Conservation (phyloP, 2,888 invertebrate genomes). For the Disparrhopalites patrizii region DNA sequence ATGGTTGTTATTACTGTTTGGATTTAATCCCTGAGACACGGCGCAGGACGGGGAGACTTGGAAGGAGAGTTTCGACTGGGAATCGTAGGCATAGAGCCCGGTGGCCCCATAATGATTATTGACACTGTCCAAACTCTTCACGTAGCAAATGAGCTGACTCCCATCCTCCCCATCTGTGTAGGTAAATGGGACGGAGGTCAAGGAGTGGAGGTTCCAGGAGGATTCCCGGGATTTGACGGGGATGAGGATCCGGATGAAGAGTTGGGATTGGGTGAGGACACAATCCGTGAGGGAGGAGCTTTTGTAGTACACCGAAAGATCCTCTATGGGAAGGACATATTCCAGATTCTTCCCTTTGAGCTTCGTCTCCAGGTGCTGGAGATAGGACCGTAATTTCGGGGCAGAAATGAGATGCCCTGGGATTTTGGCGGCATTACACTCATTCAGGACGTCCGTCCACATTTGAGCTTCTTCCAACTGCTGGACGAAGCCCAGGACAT, state of each 20-base stretch:
- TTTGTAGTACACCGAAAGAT: conserved; percentile 8
- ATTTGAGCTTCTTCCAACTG: conserved; percentile 3
- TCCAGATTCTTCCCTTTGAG: neutral
- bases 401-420: conserved; percentile 1
- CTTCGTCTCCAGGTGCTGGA: neutral
- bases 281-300: neutral
- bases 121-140: neutral
- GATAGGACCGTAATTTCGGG: neutral
- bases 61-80: neutral
- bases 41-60: neutral
- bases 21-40: too few relatives aligned
- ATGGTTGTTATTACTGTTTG: too few relatives aligned
- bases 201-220: neutral
- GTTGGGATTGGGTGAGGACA: neutral
- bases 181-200: conserved; percentile 6
- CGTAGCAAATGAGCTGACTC: conserved; percentile 7
- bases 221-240: neutral
- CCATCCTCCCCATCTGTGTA: conserved; percentile 19
- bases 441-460: conserved; percentile 8
- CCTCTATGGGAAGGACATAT: neutral
- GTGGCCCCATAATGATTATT: too few relatives aligned
- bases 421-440: neutral
- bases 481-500: conserved; percentile 2
- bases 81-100: conserved; percentile 12
- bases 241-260: conserved; percentile 2